Evolutionary conservation across 2,113 vertebrate genomes (phyloP).

Genomic region (Paedocypris sp.): DNA sequence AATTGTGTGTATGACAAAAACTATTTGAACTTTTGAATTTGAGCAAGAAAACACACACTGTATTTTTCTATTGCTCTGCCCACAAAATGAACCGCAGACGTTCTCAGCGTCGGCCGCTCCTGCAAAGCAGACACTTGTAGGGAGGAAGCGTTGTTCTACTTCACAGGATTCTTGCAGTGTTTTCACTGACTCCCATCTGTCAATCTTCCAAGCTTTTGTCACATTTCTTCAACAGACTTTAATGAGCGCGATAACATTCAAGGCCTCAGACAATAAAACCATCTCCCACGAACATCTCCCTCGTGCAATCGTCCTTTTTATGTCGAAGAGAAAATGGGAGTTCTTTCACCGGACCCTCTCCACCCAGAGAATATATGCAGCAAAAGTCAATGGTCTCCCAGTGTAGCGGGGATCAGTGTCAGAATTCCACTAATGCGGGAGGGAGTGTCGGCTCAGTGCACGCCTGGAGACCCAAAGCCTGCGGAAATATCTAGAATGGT

Average conservation of each 20-base stretch:
- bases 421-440: slow-evolving; percentile 32
- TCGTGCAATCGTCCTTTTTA: not conserved
- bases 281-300: not conserved
- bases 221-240: not conserved
- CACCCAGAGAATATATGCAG: slow-evolving; percentile 5
- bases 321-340: not conserved
- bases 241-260: not conserved
- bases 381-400: slow-evolving; percentile 4
- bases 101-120: not conserved
- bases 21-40: too few relatives aligned
- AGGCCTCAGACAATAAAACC: not conserved
- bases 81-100: not conserved
- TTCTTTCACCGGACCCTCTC: slow-evolving; percentile 7
- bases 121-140: not conserved
- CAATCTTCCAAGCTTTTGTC: not conserved
- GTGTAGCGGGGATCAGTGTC: slow-evolving; percentile 1
- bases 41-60: not conserved
- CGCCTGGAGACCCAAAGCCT: not conserved
- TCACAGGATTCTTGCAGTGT: not conserved
- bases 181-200: not conserved
- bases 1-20: too few relatives aligned
- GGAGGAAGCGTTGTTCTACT: not conserved
- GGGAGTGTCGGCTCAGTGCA: slow-evolving; percentile 19
- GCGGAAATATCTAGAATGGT: slow-evolving; percentile 10
- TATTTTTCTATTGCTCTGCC: not conserved